Base-by-base conservation (phyloP, 2,888 invertebrate genomes). In the Argyresthia albistria region DNA sequence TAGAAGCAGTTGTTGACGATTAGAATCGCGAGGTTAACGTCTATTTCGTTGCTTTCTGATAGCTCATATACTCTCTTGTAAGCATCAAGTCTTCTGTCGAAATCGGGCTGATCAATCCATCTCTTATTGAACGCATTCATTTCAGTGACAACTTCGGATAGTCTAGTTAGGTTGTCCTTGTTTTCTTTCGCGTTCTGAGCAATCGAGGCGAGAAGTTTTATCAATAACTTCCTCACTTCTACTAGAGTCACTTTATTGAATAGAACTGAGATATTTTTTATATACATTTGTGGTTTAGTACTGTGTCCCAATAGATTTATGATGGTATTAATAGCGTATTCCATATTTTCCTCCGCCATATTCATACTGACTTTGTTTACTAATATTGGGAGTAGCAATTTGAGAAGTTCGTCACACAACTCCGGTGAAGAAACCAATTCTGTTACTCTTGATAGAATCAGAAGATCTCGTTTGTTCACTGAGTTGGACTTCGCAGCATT, bases 71-170 rank as follows among this genome's bases (percentile, higher is more conserved):
- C 90, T 61, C 88, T 80, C 62, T 91, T 91, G 62, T 96, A 95
- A 0, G 94, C 94, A 52, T 93, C 91, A 16, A 97, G 86, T 61
- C 98, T 89, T 61, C 89, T 89, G 56, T 94, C 92, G 64, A 95
- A 97, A 79, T 98, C 97, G 0, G 98, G 97, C 69, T 98, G 97
- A 63, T 98, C 97, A n/a, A 98, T 89, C 92, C 95, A 95, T 58
- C 93, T 91, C 46, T 90, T 89, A 76, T 98, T 95, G 89, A 92
- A 97, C 0, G 97, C 93, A 77, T 98, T 98, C 62, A 98, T 88
- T 71, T 93, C 90, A 6, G 72, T 69, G 2, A 94, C 76, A 11
- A 93, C 66, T 11, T 86, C 72, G 0, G 90, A 86, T 52, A 90
- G 84, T 52, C 88, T 81, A 46, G 86, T 83, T 50, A 91, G 65